Conservation (phyloP, 2,113 vertebrate species). For the Hippocampus guttulatus region DNA sequence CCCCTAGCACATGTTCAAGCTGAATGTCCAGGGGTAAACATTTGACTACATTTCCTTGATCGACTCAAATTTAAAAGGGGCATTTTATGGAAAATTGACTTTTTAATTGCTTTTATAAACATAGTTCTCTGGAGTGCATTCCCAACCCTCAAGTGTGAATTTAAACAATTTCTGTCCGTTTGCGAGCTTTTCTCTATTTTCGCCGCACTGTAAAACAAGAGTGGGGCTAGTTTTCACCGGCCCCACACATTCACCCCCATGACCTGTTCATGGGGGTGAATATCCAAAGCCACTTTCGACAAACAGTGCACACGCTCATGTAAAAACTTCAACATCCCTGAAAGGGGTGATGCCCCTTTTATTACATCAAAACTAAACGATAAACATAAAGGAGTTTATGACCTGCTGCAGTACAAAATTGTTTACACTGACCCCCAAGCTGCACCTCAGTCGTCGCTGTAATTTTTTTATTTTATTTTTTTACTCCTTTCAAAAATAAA, state of each 20-base stretch:
- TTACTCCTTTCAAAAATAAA: background rate
- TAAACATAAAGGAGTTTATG: too few relatives aligned
- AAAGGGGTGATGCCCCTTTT: too few relatives aligned
- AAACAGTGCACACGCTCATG: too few relatives aligned
- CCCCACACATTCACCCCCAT: background rate
- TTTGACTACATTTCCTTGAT: constrained; percentile 1
- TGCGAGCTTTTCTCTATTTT: background rate
- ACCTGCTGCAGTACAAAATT: too few relatives aligned
- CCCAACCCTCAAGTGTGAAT: background rate
- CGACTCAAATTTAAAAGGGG: background rate
- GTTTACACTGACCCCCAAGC: too few relatives aligned
- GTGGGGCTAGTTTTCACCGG: background rate
- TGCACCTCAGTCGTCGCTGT: too few relatives aligned
- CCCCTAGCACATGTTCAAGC: constrained; percentile 49
- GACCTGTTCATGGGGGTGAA: too few relatives aligned
- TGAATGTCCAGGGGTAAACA: constrained; percentile 18
- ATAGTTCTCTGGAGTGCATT: background rate
- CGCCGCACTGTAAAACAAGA: background rate
- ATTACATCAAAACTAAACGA: too few relatives aligned
- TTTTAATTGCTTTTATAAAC: background rate
- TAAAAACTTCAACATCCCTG: too few relatives aligned
- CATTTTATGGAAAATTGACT: background rate
- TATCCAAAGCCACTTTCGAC: too few relatives aligned
- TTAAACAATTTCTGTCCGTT: background rate
- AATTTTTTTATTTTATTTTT: background rate